Evolutionary conservation across 2,113 vertebrate genomes (phyloP), one percentile per base, ranked within the genome.

Genomic region (Cyprinodon tularosa): DNA sequence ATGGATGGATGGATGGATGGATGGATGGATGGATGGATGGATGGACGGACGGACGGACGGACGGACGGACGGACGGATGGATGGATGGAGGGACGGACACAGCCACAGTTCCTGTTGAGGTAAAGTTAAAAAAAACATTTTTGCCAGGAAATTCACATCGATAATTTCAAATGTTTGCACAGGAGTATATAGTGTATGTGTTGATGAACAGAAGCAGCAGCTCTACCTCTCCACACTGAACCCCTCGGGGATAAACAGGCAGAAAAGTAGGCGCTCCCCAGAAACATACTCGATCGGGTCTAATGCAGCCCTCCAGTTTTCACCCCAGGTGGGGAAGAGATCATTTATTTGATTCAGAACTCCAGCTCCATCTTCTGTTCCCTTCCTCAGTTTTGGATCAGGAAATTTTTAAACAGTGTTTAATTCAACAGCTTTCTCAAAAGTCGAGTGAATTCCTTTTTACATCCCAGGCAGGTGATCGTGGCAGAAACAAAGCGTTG

Each of bases 211-310:
- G 68, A 48, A 74, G 78, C 48, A 67, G 47, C 69, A 61, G 67
- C 74, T 72, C 66, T 66, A 15, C 65, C 45, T 77, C 45, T 66
- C 71, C 57, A 69, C 39, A n/a, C 74, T 40, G 68, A 77, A 59
- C 47, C 76, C 88, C 84, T 92, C 72, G 0, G 88, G 89, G 91
- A 86, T 90, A 86, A 90, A 89, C 89, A 87, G 82, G 76, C 80
- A 75, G 71, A 83, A 72, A 81, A 85, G 70, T 80, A 83, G 66
- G 53, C 68, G 66, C 68, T 84, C 81, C 64, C 68, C 66, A 76
- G 59, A 77, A 81, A 86, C 71, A 71, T 68, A 83, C 73, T 85
- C 62, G 60, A 83, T 84, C 80, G 85, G 78, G 76, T 81, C 82
- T 82, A 91, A 86, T 80, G 80, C 85, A 85, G 71, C 71, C 57